These are phyloP conservation scores for Cataglyphis livida DNA, from an alignment of 2,888 invertebrate species.

Conservation along the genomic window DNA sequence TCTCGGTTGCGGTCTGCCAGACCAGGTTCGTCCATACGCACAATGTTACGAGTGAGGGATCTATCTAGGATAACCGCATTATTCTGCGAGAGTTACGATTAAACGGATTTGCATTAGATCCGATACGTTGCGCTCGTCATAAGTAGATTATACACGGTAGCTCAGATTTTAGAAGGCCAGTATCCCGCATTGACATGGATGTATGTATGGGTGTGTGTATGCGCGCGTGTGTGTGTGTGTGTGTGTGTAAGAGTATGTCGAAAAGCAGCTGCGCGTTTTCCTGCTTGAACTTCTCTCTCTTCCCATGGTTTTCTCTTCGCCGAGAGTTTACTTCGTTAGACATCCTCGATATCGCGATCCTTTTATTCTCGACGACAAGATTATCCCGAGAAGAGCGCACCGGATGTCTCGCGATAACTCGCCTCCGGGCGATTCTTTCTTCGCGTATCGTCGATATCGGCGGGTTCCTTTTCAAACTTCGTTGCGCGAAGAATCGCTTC, in stretches of 20 bases:
- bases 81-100: slow-evolving; percentile 69
- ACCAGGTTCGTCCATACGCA: slow-evolving; percentile 55
- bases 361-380: slow-evolving; percentile 34
- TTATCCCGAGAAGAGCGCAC: not conserved
- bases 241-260: not conserved
- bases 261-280: slow-evolving; percentile 19
- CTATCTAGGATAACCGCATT: slow-evolving; percentile 72
- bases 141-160: slow-evolving; percentile 46
- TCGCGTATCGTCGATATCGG: slow-evolving; percentile 4
- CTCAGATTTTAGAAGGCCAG: slow-evolving; percentile 37
- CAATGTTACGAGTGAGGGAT: slow-evolving; percentile 68
- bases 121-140: slow-evolving; percentile 50
- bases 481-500: not conserved
- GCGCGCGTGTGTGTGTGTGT: not conserved
- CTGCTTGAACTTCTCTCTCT: not conserved
- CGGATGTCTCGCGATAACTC: slow-evolving; percentile 2
- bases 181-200: not conserved
- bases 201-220: not conserved
- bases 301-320: too few species aligned
- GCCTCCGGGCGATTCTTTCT: not conserved
- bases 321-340: slow-evolving; percentile 36
- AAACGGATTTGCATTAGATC: slow-evolving; percentile 65
- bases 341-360: slow-evolving; percentile 24
- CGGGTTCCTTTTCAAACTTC: slow-evolving; percentile 1
- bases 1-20: slow-evolving; percentile 56